These are phyloP conservation scores for Lasioglossum lativentre DNA, from an alignment of 2,888 invertebrate genomes.

Conservation along the genomic window DNA sequence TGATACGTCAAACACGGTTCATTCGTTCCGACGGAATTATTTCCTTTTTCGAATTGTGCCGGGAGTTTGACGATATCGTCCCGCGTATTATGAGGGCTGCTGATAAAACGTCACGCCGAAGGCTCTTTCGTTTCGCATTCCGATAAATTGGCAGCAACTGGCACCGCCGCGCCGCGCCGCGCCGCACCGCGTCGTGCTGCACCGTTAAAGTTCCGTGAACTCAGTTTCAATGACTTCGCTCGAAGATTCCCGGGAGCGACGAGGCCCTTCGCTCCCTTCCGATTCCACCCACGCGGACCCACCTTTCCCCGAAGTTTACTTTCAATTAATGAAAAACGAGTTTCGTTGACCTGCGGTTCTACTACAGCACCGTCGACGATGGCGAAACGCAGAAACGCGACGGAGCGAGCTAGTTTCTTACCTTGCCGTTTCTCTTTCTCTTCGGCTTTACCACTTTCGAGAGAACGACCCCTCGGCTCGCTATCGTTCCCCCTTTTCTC, in stretches of 20 bases:
- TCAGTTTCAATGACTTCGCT: slow-evolving; percentile 60
- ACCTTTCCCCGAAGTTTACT: slow-evolving; percentile 71
- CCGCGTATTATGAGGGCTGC: neutral
- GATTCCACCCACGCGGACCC: neutral
- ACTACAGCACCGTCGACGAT: slow-evolving; percentile 34
- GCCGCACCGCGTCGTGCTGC: too few species aligned
- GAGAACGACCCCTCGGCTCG: too few species aligned
- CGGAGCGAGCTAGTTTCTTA: slow-evolving; percentile 56
- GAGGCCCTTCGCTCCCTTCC: slow-evolving; percentile 16
- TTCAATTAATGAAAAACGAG: slow-evolving; percentile 79
- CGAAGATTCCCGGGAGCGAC: slow-evolving; percentile 65
- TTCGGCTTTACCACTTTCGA: neutral
- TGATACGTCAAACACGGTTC: slow-evolving; percentile 6
- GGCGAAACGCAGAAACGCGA: slow-evolving; percentile 53
- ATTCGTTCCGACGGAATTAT: neutral
- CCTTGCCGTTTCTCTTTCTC: slow-evolving; percentile 46
- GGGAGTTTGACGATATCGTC: neutral
- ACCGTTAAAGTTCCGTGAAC: slow-evolving; percentile 55
- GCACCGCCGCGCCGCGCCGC: neutral
- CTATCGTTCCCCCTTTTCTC: too few species aligned
- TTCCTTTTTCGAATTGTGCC: slow-evolving; percentile 10
- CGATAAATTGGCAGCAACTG: slow-evolving; percentile 59
- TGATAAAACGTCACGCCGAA: slow-evolving; percentile 42
- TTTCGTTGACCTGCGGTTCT: slow-evolving; percentile 67
- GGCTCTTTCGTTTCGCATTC: slow-evolving; percentile 51